Evolutionary conservation across 2,113 vertebrate species (phyloP).

Genomic region (Craseonycteris thonglongyai): DNA sequence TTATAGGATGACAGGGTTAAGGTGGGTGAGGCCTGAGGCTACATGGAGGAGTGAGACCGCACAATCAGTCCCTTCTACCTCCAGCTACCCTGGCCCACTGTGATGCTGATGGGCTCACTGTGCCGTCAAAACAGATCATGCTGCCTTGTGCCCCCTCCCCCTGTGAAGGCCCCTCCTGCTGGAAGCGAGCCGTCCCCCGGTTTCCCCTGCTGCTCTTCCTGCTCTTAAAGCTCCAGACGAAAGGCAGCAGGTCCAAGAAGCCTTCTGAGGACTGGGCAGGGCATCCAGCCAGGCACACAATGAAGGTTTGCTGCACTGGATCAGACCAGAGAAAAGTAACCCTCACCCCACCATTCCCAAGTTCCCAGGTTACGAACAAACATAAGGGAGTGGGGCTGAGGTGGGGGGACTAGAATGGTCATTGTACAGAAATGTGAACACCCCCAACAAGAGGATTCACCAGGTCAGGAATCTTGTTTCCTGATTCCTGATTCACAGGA

Average conservation of each 20-base stretch:
- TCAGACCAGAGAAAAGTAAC: not conserved
- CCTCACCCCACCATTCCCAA: not conserved
- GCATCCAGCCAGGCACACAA: not conserved
- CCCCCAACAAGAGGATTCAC: not conserved
- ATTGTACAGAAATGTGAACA: not conserved
- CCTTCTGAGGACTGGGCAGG: not conserved
- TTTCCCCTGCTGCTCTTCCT: not conserved
- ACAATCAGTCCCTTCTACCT: not conserved
- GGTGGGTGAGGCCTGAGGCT: not conserved
- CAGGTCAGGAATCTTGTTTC: not conserved
- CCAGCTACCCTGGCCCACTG: not conserved
- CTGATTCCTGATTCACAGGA: no score
- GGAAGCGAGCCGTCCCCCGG: not conserved
- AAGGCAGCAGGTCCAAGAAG: not conserved
- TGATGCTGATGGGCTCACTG: not conserved
- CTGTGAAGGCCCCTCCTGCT: not conserved
- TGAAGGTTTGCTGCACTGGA: not conserved
- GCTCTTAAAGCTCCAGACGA: not conserved
- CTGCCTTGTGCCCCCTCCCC: no score
- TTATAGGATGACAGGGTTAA: not conserved
- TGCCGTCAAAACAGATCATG: fast-evolving
- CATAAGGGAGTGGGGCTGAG: not conserved
- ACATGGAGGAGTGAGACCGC: not conserved
- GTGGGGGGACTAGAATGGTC: fast-evolving
- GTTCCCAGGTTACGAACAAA: not conserved